phyloP scores from a whole-genome alignment of 53 echinoderm and acorn worm species.

The Antedon mediterranea region DNA sequence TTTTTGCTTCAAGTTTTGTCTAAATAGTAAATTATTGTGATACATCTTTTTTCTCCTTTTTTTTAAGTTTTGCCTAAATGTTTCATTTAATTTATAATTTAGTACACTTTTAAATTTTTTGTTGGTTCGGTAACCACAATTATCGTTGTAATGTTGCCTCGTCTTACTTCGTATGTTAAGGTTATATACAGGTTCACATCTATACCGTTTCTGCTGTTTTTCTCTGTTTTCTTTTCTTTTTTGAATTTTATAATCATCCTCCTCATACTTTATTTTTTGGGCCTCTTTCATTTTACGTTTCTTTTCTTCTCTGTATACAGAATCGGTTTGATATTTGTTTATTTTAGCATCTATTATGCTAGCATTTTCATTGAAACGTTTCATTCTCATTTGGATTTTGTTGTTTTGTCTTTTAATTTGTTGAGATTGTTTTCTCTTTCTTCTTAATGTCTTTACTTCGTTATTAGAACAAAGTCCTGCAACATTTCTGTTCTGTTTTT shows the following conservation, averaged over 20 bases:
- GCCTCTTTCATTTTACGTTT: background rate
- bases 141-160: background rate
- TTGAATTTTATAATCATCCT: background rate
- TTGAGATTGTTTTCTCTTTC: background rate
- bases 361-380: background rate
- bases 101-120: background rate
- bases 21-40: background rate
- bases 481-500: background rate
- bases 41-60: background rate
- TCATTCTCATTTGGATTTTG: background rate
- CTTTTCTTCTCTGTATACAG: conserved; percentile 5
- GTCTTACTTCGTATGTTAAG: background rate
- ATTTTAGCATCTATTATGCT: background rate
- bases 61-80: conserved; percentile 3
- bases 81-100: background rate
- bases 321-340: conserved; percentile 10
- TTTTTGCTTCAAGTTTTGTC: background rate
- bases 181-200: background rate
- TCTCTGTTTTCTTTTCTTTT: background rate
- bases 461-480: background rate
- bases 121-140: background rate
- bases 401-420: background rate
- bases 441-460: background rate
- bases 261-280: background rate
- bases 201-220: background rate